Percentiles rank a stretch among this genome's conserved stretches.
Conservation (phyloP, 2,113 vertebrate species). For the Puma concolor region DNA sequence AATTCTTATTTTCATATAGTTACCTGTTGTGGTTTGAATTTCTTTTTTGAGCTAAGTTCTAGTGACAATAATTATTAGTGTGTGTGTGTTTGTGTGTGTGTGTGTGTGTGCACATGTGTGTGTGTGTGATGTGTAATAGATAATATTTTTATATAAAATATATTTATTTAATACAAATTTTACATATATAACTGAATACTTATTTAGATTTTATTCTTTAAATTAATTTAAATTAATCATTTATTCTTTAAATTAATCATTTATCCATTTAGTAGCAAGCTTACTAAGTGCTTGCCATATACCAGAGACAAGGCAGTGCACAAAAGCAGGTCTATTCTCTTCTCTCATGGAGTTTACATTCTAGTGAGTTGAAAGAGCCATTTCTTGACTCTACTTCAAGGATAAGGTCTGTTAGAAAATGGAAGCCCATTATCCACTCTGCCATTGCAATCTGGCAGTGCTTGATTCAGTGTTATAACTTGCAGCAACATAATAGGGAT, state of each 20-base stretch:
- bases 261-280: neutral
- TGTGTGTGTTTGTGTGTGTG: rapidly evolving
- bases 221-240: neutral
- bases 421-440: neutral
- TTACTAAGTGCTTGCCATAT: neutral
- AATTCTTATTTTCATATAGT: neutral
- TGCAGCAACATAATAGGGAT: neutral
- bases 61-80: neutral
- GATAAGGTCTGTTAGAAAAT: neutral
- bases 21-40: neutral
- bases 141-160: neutral
- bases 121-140: neutral
- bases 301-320: neutral
- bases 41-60: neutral
- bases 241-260: neutral
- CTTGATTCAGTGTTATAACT: neutral
- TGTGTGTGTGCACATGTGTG: neutral
- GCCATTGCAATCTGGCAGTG: neutral
- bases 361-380: neutral
- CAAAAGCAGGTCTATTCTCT: neutral
- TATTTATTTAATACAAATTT: neutral
- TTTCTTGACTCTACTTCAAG: constrained; percentile 5
- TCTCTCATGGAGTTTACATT: neutral
- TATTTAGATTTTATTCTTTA: neutral
- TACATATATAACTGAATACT: neutral